Conservation (phyloP, 2,888 invertebrate species). For the Tortricodes alternella region DNA sequence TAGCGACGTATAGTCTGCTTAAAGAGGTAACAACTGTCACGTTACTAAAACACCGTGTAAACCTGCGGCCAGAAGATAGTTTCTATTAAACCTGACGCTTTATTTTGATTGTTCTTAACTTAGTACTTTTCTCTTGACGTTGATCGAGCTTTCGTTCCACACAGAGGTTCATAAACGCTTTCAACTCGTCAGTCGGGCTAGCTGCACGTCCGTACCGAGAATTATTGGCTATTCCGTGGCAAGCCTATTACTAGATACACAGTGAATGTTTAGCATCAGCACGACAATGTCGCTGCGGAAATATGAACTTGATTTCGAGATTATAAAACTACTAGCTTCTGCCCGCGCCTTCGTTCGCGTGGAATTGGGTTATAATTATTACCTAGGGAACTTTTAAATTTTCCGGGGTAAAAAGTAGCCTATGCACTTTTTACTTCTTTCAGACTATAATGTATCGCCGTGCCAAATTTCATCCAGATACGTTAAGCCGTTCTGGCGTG, state of each 20-base stretch:
- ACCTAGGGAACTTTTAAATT: too few species aligned
- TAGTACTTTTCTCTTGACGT: slow-evolving; percentile 6
- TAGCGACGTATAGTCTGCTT: too few species aligned
- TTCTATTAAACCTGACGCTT: background rate
- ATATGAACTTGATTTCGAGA: background rate
- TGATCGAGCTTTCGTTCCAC: slow-evolving; percentile 8
- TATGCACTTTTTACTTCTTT: too few species aligned
- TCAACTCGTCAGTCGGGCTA: slow-evolving; percentile 10
- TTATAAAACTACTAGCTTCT: background rate
- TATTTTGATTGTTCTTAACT: background rate
- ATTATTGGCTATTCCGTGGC: slow-evolving; percentile 11
- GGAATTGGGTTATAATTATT: too few species aligned
- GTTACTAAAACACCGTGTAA: too few species aligned
- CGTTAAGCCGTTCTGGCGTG: too few species aligned
- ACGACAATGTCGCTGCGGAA: background rate
- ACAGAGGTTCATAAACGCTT: slow-evolving; percentile 9
- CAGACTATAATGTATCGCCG: too few species aligned
- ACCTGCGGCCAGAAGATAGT: too few species aligned
- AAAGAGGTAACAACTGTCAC: too few species aligned
- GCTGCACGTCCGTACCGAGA: slow-evolving; percentile 12
- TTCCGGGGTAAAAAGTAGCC: too few species aligned
- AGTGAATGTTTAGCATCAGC: background rate
- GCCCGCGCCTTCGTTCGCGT: too few species aligned
- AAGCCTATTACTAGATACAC: slow-evolving; percentile 8
- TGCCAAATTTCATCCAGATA: too few species aligned